Base-by-base conservation (phyloP, 2,888 invertebrate species). In the Meandrusa payeni region DNA sequence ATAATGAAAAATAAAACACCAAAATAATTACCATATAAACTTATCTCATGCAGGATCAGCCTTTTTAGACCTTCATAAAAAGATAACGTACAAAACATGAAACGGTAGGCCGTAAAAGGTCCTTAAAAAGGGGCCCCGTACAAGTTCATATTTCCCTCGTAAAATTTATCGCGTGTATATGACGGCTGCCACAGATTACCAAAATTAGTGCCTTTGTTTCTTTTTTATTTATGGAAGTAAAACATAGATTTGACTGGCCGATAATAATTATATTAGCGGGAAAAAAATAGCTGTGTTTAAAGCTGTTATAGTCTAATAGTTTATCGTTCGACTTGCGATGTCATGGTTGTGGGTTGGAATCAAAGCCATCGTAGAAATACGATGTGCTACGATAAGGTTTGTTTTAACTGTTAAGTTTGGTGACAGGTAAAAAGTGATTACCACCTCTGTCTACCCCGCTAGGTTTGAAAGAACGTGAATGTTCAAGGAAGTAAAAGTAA, bases 101-200 rank as follows among this genome's bases (percentile, higher is more conserved):
- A 24, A 31, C 15, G 10, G 3, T 17, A 17, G 24, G 31, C 40
- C 22, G 7, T 24, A 24, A 19, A 41, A 33, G 5, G 23, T 9
- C 7, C 26, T 20, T 33, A 9, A 9, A 27, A 33, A 33, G 33
- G 33, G 26, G n/a, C n/a, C 39, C 15, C 13, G 36, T 15, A 26
- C 7, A 40, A 41, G 12, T 41, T 33, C 20, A 41, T 41, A 34
- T 41, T 33, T 34, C 12, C 9, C 9, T 28, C 28, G 10, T 43
- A 37, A 37, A 32, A 37, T 32, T 37, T 31, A 37, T 32, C 5
- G 24, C 37, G 6, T 9, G 20, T 31, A 37, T 26, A 38, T 24
- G 43, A 24, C 26, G 7, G 31, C 23, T 13, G 39, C 11, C 5
- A 23, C 10, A 7, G 37, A 37, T 37, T 26, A 43, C 24, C n/a